phyloP scores from a whole-genome alignment of 2,888 invertebrate species.

The Diploptera punctata region DNA sequence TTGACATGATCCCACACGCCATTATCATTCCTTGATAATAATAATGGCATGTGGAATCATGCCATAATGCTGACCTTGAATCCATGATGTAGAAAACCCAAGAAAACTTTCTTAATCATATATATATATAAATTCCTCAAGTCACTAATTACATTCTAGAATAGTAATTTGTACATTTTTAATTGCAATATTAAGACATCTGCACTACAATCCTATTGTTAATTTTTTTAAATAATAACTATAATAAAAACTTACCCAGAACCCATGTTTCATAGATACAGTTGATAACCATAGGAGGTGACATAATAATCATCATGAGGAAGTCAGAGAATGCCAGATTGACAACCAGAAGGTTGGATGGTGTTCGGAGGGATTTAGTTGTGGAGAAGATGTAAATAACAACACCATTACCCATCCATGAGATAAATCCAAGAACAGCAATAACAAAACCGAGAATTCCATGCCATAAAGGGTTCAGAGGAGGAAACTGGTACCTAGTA shows the following conservation, averaged over 20 bases:
- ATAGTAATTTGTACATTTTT: no score
- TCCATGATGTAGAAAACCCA: no score
- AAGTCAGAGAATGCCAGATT: conserved; percentile 93
- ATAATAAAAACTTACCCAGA: conserved; percentile 60
- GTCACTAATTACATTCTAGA: no score
- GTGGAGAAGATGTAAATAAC: conserved; percentile 73
- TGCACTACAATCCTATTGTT: no score
- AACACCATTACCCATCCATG: conserved; percentile 73
- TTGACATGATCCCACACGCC: no score
- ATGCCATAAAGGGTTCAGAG: conserved; percentile 89
- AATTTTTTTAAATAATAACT: background rate
- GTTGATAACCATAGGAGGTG: conserved; percentile 82
- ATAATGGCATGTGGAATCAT: no score
- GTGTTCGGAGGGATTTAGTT: conserved; percentile 80
- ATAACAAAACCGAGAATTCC: conserved; percentile 80
- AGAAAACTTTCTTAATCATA: no score
- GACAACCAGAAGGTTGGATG: conserved; percentile 88
- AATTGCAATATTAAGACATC: no score
- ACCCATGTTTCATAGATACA: conserved; percentile 79
- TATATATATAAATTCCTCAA: no score
- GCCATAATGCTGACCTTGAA: no score
- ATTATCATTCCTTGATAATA: no score
- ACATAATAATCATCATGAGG: conserved; percentile 85
- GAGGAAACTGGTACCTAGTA: conserved; percentile 90
- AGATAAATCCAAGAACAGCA: conserved; percentile 72